These are phyloP conservation scores for Calcarius lapponicus DNA, from an alignment of 2,797 vertebrate species.

Conservation along the genomic window DNA sequence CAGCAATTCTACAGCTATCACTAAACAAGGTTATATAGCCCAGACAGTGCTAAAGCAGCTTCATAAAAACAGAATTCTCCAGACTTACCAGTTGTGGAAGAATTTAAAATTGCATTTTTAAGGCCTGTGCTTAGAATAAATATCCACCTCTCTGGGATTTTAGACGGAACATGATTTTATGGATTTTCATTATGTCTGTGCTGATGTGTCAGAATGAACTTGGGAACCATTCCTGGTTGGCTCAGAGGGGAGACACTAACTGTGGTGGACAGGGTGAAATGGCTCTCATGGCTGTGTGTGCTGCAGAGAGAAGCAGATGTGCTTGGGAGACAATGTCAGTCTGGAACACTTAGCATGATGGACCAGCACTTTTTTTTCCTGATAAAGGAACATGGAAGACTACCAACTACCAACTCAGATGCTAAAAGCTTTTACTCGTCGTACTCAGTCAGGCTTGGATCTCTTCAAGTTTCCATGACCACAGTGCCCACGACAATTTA, in stretches of 20 bases:
- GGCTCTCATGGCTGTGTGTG: neutral
- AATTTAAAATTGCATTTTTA: neutral
- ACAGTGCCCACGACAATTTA: neutral
- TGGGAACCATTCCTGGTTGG: neutral
- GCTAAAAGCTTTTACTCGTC: neutral
- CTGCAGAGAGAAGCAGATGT: neutral
- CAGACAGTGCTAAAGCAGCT: neutral
- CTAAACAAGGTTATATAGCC: neutral
- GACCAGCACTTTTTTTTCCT: neutral
- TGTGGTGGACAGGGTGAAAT: neutral
- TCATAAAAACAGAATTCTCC: neutral
- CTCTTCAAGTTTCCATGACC: neutral
- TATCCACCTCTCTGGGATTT: neutral
- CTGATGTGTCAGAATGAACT: neutral
- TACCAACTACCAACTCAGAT: neutral
- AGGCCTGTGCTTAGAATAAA: neutral
- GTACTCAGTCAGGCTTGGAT: neutral
- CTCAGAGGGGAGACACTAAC: neutral
- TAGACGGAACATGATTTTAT: neutral
- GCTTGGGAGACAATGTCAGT: neutral
- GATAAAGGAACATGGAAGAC: neutral
- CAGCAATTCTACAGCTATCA: neutral
- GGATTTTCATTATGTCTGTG: neutral
- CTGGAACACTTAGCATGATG: neutral
- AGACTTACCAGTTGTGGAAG: neutral